Evolutionary conservation across 2,888 invertebrate species (phyloP), one percentile per base, ranked within the genome.

Genomic region (Troilus luridus): DNA sequence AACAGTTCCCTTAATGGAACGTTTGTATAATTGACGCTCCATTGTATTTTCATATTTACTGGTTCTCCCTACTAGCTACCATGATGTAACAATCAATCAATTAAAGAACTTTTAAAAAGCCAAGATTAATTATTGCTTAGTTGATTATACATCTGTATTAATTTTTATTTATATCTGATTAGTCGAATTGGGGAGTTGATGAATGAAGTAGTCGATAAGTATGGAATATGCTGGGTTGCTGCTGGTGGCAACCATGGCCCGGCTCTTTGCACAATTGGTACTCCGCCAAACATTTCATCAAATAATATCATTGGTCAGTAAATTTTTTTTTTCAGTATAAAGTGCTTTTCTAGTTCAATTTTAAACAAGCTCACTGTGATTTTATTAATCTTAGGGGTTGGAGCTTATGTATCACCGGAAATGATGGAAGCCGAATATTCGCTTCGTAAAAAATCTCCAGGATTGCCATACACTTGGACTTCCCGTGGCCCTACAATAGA

Each of bases 371-470:
- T 67, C 5, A 14, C 24, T 64, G 9, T 64, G 11, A 41, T 67
- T n/a, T n/a, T 67, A 2, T 24, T 27, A 41, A 41, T 64, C 59
- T 54, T 24, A 96, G 97, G 97, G 92, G 98, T 99, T 91, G 99
- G 99, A 27, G 99, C 99, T 21, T 99, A 98, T 95, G 98, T 99
- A 92, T 98, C 99, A 0, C 98, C 99, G 0, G 98, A 98, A 93
- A 99, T 99, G 99, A 98, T 98, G 98, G 95, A 97, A 90, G 98
- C 98, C 2, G 98, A 98, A 94, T 99, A 99, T 95, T 97, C 98
- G 0, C 95, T 99, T 95, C 95, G 98, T 88, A 96, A 97, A 94
- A 97, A 97, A 94, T 94, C 97, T 93, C 96, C 97, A 41, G 97
- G 97, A 90, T 98, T 97, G 95, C 97, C 98, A 17, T 99, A 98